Base-by-base conservation (phyloP, 2,888 invertebrate species). In the Tetanocera ferruginea region DNA sequence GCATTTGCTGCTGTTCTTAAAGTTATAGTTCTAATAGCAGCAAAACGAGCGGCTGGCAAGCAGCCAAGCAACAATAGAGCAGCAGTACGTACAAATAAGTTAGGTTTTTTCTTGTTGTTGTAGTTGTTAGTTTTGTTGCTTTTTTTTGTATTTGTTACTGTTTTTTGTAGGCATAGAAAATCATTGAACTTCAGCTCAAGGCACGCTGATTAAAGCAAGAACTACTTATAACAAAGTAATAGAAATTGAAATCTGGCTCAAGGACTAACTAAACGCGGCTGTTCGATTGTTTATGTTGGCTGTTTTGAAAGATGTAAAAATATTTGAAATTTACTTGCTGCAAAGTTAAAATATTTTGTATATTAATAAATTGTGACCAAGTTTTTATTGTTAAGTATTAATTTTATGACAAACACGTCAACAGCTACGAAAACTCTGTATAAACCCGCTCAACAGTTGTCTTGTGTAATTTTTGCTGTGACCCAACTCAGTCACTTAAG, bases 161-260 rank as follows among this genome's bases (percentile, higher is more conserved):
- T 3, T 6, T 5, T 23, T 67, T 69, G 49, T 49, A 23, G 14
- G 49, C 67, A 67, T 14, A 43, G n/a, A 69, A 69, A 69, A 49
- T 14, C 49, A 69, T 69, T 69, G 69, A 69, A 69, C 69, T 69
- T 69, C 69, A 49, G 51, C 23, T 51, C 49, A 69, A 43, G 28
- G 43, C 49, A 49, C 49, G 25, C 9, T 8, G 49, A 51, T 69
- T 51, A 19, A 51, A 49, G 8, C 69, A 25, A 60, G 57, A 14
- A 23, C 57, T 60, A 14, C 8, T 31, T 31, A n/a, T 64, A n/a
- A 34, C 14, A 43, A 3, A 43, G 11, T 11, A 11, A 43, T 14
- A 43, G 43, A 43, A 6, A 31, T 31, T 17, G 31, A 34, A 28
- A 64, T 14, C 34, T 28, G 34, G 64, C 64, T 64, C 64, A 64